A percentile compares a stretch with the other conserved stretches of the same genome.
These are phyloP conservation scores for Trinectes maculatus DNA, from an alignment of 2,113 vertebrate genomes.

Conservation along the genomic window DNA sequence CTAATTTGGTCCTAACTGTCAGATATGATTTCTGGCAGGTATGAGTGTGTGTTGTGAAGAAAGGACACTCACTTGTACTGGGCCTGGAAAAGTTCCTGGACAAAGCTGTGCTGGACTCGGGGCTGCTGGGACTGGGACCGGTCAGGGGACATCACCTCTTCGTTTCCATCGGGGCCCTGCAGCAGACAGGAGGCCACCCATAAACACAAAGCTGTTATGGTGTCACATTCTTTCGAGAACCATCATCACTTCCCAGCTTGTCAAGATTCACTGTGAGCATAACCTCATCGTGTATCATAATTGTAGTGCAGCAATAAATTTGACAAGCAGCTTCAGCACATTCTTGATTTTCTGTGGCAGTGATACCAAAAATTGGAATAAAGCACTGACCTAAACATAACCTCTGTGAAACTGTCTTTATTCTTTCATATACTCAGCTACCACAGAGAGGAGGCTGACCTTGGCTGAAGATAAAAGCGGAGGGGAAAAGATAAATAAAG, in stretches of 20 bases:
- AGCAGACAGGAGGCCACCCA: constrained; percentile 33
- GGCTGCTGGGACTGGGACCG: constrained; percentile 58
- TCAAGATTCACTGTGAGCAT: neutral
- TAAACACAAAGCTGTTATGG: constrained; percentile 2
- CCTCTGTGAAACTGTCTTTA: constrained; percentile 26
- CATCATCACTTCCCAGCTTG: neutral
- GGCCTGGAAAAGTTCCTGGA: constrained; percentile 84
- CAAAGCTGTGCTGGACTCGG: constrained; percentile 78
- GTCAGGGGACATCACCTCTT: constrained; percentile 56
- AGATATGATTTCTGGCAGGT: constrained; percentile 3
- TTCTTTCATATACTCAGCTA: constrained; percentile 50
- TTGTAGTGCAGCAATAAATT: neutral
- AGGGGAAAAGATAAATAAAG: neutral
- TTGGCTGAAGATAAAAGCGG: constrained; percentile 58
- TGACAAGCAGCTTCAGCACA: neutral
- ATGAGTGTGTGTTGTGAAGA: neutral
- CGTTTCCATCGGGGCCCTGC: constrained; percentile 68
- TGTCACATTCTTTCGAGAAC: constrained; percentile 8
- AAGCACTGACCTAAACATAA: constrained; percentile 17
- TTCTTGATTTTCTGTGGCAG: constrained; percentile 2
- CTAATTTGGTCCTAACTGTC: neutral
- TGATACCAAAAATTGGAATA: constrained; percentile 19
- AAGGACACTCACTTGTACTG: constrained; percentile 83
- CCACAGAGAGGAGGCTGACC: constrained; percentile 31
- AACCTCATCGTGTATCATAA: neutral